These are phyloP conservation scores for Drosophila micromelanica DNA, from an alignment of 1,140 invertebrate species.

Conservation along the genomic window DNA sequence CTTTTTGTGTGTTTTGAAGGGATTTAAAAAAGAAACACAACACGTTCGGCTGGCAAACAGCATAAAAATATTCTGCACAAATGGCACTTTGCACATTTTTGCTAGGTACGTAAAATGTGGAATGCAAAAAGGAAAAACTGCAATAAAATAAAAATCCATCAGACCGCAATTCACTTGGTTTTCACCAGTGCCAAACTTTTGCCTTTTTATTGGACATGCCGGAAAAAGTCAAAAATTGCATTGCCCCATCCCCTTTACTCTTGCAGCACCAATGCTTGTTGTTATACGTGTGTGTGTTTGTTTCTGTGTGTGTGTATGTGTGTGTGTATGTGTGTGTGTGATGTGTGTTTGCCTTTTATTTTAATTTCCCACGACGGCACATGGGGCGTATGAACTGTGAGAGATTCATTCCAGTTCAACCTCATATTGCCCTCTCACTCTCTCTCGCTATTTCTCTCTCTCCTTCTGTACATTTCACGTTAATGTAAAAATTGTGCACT, in stretches of 20 bases:
- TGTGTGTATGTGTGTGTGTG: slow-evolving; percentile 5
- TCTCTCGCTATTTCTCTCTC: slow-evolving; percentile 5
- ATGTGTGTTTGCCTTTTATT: slow-evolving; percentile 71
- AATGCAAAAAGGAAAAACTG: slow-evolving; percentile 7
- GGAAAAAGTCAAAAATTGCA: slow-evolving; percentile 74
- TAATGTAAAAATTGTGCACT: slow-evolving; percentile 80
- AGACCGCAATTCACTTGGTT: slow-evolving; percentile 69
- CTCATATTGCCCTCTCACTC: slow-evolving; percentile 1
- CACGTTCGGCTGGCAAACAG: background rate
- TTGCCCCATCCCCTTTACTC: slow-evolving; percentile 11
- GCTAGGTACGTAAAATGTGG: slow-evolving; percentile 6
- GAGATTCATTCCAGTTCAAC: slow-evolving; percentile 20
- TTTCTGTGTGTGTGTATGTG: background rate
- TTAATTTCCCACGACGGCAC: slow-evolving; percentile 76
- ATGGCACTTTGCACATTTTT: slow-evolving; percentile 48
- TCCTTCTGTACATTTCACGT: slow-evolving; percentile 52
- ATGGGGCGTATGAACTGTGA: slow-evolving; percentile 33
- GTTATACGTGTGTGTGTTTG: slow-evolving; percentile 10
- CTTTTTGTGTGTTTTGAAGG: background rate
- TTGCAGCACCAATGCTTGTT: slow-evolving; percentile 30
- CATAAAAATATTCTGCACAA: slow-evolving; percentile 20
- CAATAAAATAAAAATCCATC: slow-evolving; percentile 52
- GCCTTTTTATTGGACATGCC: slow-evolving; percentile 65
- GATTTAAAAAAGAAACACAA: slow-evolving; percentile 14
- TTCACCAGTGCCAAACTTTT: slow-evolving; percentile 42